A percentile compares a stretch with the other conserved stretches of the same genome.
Evolutionary conservation across 2,113 vertebrate genomes (phyloP).

Genomic region (Meles meles): DNA sequence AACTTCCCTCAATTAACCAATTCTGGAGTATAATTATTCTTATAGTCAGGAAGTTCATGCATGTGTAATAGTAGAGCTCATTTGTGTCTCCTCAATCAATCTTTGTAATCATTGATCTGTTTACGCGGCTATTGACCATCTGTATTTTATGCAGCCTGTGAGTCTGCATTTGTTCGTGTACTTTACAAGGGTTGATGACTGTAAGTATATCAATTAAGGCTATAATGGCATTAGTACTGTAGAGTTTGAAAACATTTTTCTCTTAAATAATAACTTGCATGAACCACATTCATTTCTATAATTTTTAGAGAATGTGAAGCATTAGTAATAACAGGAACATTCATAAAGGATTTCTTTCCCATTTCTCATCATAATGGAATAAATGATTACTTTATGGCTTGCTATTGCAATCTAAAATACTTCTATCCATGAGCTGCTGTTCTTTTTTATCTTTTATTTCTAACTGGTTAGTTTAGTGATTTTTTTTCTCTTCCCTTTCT

Average conservation of each 20-base stretch:
- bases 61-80: constrained; percentile 52
- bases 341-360: constrained; percentile 25
- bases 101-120: constrained; percentile 69
- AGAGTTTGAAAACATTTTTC: constrained; percentile 46
- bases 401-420: not conserved
- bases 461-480: not conserved
- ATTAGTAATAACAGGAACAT: constrained; percentile 41
- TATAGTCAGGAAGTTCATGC: constrained; percentile 67
- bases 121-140: constrained; percentile 32
- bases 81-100: constrained; percentile 63
- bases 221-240: not conserved
- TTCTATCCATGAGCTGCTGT: not conserved
- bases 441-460: constrained; percentile 16
- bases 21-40: constrained; percentile 68
- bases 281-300: constrained; percentile 26
- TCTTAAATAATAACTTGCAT: constrained; percentile 19
- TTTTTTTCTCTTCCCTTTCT: not conserved
- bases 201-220: constrained; percentile 32
- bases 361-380: constrained; percentile 8
- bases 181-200: constrained; percentile 31
- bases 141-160: constrained; percentile 56
- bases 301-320: not conserved
- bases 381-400: constrained; percentile 8
- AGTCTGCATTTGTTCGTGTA: constrained; percentile 10
- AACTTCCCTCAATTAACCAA: constrained; percentile 55